phyloP scores from a whole-genome alignment of 2,888 invertebrate species.

The Muschampia plurimacula region DNA sequence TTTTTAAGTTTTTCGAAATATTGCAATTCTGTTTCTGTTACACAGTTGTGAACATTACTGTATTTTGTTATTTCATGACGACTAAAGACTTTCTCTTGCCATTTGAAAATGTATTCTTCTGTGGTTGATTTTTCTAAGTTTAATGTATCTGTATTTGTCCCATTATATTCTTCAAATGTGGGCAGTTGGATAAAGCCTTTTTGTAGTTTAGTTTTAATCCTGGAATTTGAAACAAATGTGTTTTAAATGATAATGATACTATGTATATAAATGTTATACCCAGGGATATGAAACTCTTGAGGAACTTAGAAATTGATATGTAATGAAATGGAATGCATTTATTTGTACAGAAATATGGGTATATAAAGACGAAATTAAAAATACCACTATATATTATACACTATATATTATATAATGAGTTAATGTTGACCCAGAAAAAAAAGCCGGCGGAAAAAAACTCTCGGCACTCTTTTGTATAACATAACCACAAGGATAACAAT shows the following conservation, averaged over 20 bases:
- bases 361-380: too few species aligned
- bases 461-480: too few species aligned
- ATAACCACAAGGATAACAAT: too few species aligned
- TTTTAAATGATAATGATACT: background rate
- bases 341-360: too few species aligned
- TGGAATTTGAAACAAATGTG: conserved; percentile 50
- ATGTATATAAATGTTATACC: too few species aligned
- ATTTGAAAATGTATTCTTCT: conserved; percentile 81
- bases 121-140: conserved; percentile 51
- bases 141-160: conserved; percentile 52
- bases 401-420: too few species aligned
- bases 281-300: too few species aligned
- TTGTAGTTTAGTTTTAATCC: conserved; percentile 68
- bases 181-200: conserved; percentile 67
- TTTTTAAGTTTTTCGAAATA: conserved; percentile 65
- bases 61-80: conserved; percentile 86
- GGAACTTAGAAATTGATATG: too few species aligned
- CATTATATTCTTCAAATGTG: conserved; percentile 69
- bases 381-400: too few species aligned
- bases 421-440: too few species aligned
- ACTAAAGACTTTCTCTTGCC: conserved; percentile 91
- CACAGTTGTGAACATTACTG: conserved; percentile 86
- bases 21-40: conserved; percentile 82
- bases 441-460: too few species aligned
- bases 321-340: too few species aligned